These are phyloP conservation scores for Elmis aenea DNA, from an alignment of 2,888 invertebrate genomes.

Conservation along the genomic window DNA sequence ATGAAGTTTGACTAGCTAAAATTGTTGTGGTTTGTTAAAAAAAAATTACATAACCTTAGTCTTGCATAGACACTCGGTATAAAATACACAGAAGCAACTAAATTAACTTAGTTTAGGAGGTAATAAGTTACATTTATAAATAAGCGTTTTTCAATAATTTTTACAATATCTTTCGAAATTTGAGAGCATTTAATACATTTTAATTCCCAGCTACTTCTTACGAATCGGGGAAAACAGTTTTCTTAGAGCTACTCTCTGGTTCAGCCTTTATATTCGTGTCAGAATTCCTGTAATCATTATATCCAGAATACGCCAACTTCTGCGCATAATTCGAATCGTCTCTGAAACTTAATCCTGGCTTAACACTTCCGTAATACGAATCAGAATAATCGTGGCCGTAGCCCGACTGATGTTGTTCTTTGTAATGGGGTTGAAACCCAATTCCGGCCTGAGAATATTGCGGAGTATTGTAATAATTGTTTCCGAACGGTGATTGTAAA, in stretches of 20 bases:
- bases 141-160: no score
- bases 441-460: slow-evolving; percentile 73
- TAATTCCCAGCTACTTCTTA: slow-evolving; percentile 19
- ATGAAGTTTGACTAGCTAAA: no score
- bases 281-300: slow-evolving; percentile 58
- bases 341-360: slow-evolving; percentile 59
- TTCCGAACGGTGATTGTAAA: slow-evolving; percentile 52
- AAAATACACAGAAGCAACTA: no score
- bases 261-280: slow-evolving; percentile 48
- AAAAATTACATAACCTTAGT: no score
- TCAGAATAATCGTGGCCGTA: slow-evolving; percentile 45
- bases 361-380: slow-evolving; percentile 29
- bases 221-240: slow-evolving; percentile 46
- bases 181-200: neutral
- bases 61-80: no score
- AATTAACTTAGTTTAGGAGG: no score
- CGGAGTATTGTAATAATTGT: slow-evolving; percentile 50
- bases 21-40: no score
- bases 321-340: slow-evolving; percentile 56
- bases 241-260: slow-evolving; percentile 34
- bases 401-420: slow-evolving; percentile 40
- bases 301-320: slow-evolving; percentile 70
- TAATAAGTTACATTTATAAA: no score
- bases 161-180: no score
- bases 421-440: slow-evolving; percentile 54